Evolutionary conservation across 1,140 invertebrate species (phyloP).

Genomic region (Kradibia gibbosae): DNA sequence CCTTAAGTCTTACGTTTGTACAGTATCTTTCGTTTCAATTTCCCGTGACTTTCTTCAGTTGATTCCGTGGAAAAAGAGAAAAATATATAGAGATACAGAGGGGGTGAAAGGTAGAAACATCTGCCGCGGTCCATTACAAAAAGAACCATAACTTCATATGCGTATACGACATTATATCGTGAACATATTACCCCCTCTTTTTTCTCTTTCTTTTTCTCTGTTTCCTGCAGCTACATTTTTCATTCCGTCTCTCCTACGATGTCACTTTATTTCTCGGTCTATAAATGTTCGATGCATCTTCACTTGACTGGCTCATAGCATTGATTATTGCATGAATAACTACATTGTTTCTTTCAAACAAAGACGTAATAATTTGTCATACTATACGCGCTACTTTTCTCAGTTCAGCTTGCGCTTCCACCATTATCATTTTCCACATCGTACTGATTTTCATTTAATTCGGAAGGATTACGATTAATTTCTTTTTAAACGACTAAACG

Average conservation of each 20-base stretch:
- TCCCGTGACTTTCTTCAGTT: not conserved
- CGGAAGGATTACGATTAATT: slow-evolving; percentile 34
- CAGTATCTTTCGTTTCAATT: not conserved
- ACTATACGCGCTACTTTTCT: not conserved
- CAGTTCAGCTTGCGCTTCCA: not conserved
- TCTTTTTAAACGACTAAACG: slow-evolving; percentile 21
- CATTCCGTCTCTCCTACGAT: not conserved
- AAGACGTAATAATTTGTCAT: not conserved
- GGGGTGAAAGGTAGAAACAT: not conserved
- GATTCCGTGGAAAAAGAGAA: not conserved
- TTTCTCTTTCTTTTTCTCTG: not conserved
- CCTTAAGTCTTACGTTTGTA: not conserved
- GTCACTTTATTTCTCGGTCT: slow-evolving; percentile 6
- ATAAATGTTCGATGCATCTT: slow-evolving; percentile 16
- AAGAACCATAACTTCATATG: not conserved
- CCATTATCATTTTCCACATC: not conserved
- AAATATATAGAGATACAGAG: not conserved
- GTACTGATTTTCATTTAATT: not conserved
- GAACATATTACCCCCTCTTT: not conserved
- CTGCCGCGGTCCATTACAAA: slow-evolving; percentile 9
- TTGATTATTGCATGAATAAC: slow-evolving; percentile 36
- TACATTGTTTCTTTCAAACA: not conserved
- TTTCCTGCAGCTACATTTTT: slow-evolving; percentile 1
- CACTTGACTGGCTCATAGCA: slow-evolving; percentile 15
- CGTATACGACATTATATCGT: not conserved